Percentiles rank a stretch among this genome's conserved stretches.
Conservation (phyloP, 2,888 invertebrate genomes). For the Melipona bicolor region DNA sequence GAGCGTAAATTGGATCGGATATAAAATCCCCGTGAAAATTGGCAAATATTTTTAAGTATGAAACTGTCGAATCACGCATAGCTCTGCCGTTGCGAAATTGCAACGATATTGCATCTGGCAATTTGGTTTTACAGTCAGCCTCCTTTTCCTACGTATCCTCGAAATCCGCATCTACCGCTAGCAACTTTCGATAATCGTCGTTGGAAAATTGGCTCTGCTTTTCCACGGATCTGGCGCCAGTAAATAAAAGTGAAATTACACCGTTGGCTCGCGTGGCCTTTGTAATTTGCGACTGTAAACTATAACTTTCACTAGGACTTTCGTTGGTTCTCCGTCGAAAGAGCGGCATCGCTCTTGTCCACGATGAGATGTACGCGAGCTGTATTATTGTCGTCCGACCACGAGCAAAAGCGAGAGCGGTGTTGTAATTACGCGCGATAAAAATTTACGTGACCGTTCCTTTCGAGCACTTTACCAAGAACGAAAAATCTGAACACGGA, state of each 20-base stretch:
- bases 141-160: neutral
- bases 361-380: conserved; percentile 38
- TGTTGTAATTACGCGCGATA: conserved; percentile 40
- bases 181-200: conserved; percentile 46
- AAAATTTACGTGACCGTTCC: conserved; percentile 21
- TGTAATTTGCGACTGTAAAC: conserved; percentile 58
- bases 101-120: neutral
- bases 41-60: neutral
- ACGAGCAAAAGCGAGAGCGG: conserved; percentile 56
- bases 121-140: neutral
- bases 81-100: neutral
- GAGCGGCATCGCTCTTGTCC: conserved; percentile 31
- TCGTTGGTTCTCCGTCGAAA: conserved; percentile 62
- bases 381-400: conserved; percentile 42
- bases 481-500: conserved; percentile 6
- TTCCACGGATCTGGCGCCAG: conserved; percentile 26
- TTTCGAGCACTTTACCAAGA: neutral
- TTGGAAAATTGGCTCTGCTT: conserved; percentile 25
- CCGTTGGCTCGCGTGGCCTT: conserved; percentile 27
- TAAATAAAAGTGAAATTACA: conserved; percentile 61
- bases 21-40: neutral
- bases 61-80: neutral
- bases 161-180: conserved; percentile 6
- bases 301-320: conserved; percentile 69
- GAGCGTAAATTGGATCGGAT: neutral